Conservation (phyloP, 2,888 invertebrate species). For the Cantharis lateralis region DNA sequence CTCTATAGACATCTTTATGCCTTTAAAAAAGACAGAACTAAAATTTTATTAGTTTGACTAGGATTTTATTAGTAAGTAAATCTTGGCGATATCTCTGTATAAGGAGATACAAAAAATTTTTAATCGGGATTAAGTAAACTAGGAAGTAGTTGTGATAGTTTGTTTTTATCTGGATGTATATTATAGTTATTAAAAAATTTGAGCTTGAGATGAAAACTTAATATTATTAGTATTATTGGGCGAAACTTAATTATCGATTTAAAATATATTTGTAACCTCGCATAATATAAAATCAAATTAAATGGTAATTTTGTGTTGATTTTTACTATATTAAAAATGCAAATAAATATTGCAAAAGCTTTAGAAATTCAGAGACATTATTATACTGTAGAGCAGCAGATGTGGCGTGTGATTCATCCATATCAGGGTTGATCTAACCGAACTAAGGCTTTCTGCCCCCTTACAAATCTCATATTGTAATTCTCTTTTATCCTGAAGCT, state of each 20-base stretch:
- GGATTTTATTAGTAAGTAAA: too few relatives aligned
- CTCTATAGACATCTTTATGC: too few relatives aligned
- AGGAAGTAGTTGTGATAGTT: background rate
- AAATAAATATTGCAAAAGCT: conserved; percentile 21
- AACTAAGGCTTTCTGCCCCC: conserved; percentile 25
- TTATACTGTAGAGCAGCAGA: conserved; percentile 26
- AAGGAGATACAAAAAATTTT: too few relatives aligned
- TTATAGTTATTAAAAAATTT: background rate
- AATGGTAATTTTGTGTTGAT: conserved; percentile 9
- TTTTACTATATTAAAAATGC: conserved; percentile 28
- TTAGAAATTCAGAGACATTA: conserved; percentile 24
- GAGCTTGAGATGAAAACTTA: background rate
- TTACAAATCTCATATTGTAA: conserved; percentile 28
- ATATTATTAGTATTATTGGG: background rate
- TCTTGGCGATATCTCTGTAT: too few relatives aligned
- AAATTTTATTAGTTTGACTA: too few relatives aligned
- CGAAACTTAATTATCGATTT: background rate
- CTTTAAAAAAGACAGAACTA: too few relatives aligned
- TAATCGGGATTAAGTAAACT: background rate
- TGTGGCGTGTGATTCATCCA: conserved; percentile 31
- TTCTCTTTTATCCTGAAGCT: conserved; percentile 16
- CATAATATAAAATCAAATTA: conserved; percentile 37
- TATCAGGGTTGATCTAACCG: conserved; percentile 24
- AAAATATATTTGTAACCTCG: background rate
- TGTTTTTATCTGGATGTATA: background rate